phyloP scores from a whole-genome alignment of 2,888 invertebrate genomes.

The Nasonia oneida region DNA sequence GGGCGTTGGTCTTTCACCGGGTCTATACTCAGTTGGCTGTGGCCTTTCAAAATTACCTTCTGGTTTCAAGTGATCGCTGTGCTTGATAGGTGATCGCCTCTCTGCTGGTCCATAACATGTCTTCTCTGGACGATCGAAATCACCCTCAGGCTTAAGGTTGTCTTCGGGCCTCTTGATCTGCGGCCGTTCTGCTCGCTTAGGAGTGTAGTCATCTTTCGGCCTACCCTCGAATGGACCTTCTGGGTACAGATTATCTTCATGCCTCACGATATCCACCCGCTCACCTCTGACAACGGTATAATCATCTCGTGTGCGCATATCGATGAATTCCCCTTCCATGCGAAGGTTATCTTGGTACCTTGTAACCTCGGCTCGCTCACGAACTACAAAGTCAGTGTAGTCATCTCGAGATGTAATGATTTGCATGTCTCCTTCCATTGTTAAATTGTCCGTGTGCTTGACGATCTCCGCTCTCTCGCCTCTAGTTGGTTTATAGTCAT shows the following conservation, averaged over 20 bases:
- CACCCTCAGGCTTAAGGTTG: constrained; percentile 79
- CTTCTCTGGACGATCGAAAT: constrained; percentile 81
- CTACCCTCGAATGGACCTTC: constrained; percentile 79
- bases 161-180: constrained; percentile 67
- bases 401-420: constrained; percentile 81
- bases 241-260: constrained; percentile 81
- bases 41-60: constrained; percentile 80
- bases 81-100: constrained; percentile 74
- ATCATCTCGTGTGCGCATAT: constrained; percentile 81
- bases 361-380: constrained; percentile 79
- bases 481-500: constrained; percentile 70
- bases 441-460: constrained; percentile 78
- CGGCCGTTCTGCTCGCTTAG: constrained; percentile 75
- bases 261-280: constrained; percentile 80
- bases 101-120: constrained; percentile 77
- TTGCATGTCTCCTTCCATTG: constrained; percentile 80
- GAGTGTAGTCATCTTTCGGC: constrained; percentile 68
- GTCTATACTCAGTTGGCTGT: constrained; percentile 73
- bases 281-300: constrained; percentile 82
- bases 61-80: constrained; percentile 80
- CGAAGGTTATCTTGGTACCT: constrained; percentile 79
- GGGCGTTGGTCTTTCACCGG: constrained; percentile 63
- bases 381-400: constrained; percentile 80
- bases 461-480: constrained; percentile 83
- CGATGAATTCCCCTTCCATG: constrained; percentile 83